phyloP scores from a whole-genome alignment of 2,888 invertebrate genomes.

The Eulithis testata region DNA sequence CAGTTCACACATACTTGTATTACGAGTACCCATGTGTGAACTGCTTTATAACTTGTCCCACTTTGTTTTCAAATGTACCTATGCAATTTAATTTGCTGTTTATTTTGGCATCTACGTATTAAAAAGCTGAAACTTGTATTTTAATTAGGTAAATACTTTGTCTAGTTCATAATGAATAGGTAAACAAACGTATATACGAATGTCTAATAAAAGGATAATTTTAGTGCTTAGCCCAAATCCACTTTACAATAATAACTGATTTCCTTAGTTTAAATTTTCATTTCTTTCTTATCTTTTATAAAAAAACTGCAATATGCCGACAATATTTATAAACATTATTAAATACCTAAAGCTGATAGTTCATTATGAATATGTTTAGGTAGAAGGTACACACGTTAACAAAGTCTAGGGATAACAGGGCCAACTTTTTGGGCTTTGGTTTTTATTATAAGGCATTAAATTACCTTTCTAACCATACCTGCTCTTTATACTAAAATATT shows the following conservation, averaged over 20 bases:
- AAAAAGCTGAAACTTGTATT: not conserved
- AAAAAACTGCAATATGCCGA: slow-evolving; percentile 31
- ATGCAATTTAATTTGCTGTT: not conserved
- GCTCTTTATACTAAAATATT: too few relatives aligned
- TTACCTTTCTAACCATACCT: too few relatives aligned
- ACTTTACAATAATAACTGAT: too few relatives aligned
- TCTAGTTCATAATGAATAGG: not conserved
- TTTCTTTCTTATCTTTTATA: slow-evolving; percentile 1
- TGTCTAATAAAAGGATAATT: slow-evolving; percentile 7
- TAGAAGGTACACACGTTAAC: too few relatives aligned
- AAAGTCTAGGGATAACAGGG: too few relatives aligned
- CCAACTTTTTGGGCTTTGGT: too few relatives aligned
- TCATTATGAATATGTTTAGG: not conserved
- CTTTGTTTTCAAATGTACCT: too few relatives aligned
- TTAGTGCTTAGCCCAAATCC: slow-evolving; percentile 21
- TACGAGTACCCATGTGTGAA: too few relatives aligned
- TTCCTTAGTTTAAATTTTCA: too few relatives aligned
- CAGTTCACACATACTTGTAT: too few relatives aligned
- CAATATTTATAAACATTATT: slow-evolving; percentile 23
- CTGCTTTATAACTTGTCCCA: too few relatives aligned
- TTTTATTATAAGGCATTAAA: too few relatives aligned
- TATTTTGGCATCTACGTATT: not conserved
- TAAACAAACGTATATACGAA: not conserved
- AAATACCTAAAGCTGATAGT: slow-evolving; percentile 15
- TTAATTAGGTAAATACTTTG: not conserved